Percentiles rank a stretch among this genome's conserved stretches.
phyloP scores from a whole-genome alignment of 2,113 vertebrate species.

The Lagopus leucura region DNA sequence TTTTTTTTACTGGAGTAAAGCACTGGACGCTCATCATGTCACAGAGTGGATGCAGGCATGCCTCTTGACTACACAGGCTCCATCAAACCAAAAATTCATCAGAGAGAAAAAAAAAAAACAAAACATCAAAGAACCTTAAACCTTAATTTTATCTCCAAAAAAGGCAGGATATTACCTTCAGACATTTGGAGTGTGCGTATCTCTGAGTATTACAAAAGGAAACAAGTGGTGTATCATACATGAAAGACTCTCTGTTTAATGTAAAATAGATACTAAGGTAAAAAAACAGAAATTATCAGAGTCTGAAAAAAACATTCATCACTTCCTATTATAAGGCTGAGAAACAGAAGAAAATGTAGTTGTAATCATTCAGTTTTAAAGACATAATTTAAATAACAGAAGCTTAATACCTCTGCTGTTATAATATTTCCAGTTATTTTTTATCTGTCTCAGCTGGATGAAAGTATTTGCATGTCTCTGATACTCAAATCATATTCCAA shows the following conservation, averaged over 20 bases:
- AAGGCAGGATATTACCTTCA: background rate
- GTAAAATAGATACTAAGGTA: background rate
- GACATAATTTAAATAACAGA: background rate
- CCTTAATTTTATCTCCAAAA: background rate
- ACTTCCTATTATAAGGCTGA: background rate
- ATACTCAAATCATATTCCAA: background rate
- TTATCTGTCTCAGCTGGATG: background rate
- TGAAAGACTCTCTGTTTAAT: background rate
- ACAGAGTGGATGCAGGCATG: background rate
- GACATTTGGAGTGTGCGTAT: background rate
- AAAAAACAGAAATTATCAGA: background rate
- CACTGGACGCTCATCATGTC: background rate
- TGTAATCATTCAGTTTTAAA: background rate
- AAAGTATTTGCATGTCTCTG: background rate
- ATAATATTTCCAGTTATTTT: background rate
- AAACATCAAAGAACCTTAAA: background rate
- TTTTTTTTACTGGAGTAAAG: background rate
- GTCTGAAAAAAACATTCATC: background rate
- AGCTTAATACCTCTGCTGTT: background rate
- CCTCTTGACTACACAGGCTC: background rate
- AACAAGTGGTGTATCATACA: background rate
- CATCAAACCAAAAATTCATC: background rate
- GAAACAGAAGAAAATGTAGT: background rate
- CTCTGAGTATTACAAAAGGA: background rate
- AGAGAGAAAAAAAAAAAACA: background rate